Conservation (phyloP, 1,140 invertebrate genomes). For the Atopsyche davidsoni region DNA sequence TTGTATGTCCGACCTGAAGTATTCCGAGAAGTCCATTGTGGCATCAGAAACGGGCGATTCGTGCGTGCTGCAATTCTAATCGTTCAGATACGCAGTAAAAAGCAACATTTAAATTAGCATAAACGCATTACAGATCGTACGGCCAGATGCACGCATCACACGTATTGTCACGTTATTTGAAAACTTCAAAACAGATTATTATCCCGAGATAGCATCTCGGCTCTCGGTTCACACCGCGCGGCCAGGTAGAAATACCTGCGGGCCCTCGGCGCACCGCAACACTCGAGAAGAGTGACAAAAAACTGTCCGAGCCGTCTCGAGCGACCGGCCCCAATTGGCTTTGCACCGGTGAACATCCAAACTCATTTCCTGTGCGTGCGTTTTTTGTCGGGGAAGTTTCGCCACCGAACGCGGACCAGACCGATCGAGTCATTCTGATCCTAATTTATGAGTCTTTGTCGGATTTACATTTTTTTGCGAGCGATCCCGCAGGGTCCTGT, state of each 20-base stretch:
- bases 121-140: too few species aligned
- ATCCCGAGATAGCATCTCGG: too few species aligned
- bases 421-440: conserved; percentile 7
- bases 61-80: too few species aligned
- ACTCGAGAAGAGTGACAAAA: conserved; percentile 24
- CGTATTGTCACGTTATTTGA: too few species aligned
- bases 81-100: too few species aligned
- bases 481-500: neutral
- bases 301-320: conserved; percentile 12
- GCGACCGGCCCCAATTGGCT: conserved; percentile 25
- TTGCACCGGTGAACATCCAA: conserved; percentile 26
- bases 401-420: conserved; percentile 8
- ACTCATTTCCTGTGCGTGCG: conserved; percentile 29
- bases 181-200: too few species aligned
- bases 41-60: too few species aligned
- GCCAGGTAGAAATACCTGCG: conserved; percentile 23
- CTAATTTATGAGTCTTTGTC: conserved; percentile 18
- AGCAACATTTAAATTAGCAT: too few species aligned
- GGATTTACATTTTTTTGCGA: conserved; percentile 3
- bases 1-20: too few species aligned
- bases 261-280: conserved; percentile 9
- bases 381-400: conserved; percentile 22
- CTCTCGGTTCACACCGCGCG: conserved; percentile 6
- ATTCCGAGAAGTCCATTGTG: too few species aligned
- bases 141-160: too few species aligned